Percentiles rank a stretch among this genome's conserved stretches.
Evolutionary conservation across 2,113 vertebrate genomes (phyloP).

Genomic region (Ochotona curzoniae): DNA sequence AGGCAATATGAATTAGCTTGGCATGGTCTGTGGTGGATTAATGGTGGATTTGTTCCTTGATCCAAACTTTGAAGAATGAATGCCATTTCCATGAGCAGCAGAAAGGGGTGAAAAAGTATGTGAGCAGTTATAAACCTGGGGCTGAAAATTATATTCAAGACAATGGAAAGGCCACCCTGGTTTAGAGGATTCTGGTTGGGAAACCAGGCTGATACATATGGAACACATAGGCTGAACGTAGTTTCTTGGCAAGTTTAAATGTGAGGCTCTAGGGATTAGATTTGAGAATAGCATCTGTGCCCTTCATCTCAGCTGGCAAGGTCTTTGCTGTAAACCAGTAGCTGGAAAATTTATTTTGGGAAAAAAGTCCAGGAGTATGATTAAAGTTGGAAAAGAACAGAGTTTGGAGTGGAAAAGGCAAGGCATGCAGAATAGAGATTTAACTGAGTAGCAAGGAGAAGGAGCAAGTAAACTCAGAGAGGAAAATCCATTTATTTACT

Average conservation of each 20-base stretch:
- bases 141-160: background rate
- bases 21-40: background rate
- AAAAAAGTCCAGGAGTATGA: conserved; percentile 30
- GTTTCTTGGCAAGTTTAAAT: background rate
- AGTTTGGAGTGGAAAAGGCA: background rate
- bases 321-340: conserved; percentile 41
- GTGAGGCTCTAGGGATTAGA: conserved; percentile 35
- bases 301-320: conserved; percentile 53
- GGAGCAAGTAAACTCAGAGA: conserved; percentile 1
- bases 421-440: background rate
- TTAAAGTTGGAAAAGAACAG: conserved; percentile 50
- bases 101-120: background rate
- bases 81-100: background rate
- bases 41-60: background rate
- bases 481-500: background rate
- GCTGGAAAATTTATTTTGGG: conserved; percentile 52
- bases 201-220: background rate
- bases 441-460: conserved; percentile 18
- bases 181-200: background rate
- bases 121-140: background rate
- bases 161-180: background rate
- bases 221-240: background rate
- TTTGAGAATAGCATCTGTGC: conserved; percentile 45
- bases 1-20: conserved; percentile 12
- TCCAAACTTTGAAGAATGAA: background rate